These are phyloP conservation scores for Hylia prasina DNA, from an alignment of 2,113 vertebrate species.

Conservation along the genomic window DNA sequence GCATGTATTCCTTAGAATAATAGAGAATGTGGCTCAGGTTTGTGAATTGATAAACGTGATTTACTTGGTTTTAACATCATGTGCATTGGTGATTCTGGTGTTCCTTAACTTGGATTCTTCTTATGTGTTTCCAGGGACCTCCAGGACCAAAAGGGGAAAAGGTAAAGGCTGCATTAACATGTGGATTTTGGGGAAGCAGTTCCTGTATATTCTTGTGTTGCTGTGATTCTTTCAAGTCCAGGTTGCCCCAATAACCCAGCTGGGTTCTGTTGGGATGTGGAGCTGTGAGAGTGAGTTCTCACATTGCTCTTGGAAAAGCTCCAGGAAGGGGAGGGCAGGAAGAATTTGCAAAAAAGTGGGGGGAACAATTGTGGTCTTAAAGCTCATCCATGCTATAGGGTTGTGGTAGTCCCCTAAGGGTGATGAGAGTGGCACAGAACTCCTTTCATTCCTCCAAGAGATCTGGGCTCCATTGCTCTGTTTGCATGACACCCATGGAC, in stretches of 20 bases:
- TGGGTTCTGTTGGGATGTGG: not conserved
- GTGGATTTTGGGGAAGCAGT: not conserved
- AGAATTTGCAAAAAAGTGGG: not conserved
- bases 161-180: slow-evolving; percentile 66
- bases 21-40: not conserved
- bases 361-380: not conserved
- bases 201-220: not conserved
- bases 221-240: not conserved
- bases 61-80: not conserved
- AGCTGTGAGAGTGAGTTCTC: not conserved
- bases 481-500: not conserved
- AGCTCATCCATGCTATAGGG: not conserved
- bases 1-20: not conserved
- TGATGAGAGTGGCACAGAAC: not conserved
- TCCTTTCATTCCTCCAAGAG: not conserved
- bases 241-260: not conserved
- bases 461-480: not conserved
- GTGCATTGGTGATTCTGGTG: not conserved
- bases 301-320: not conserved
- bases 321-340: not conserved
- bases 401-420: not conserved
- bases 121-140: slow-evolving; percentile 77
- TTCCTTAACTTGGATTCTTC: slow-evolving; percentile 22
- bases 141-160: slow-evolving; percentile 91
- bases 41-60: not conserved